Evolutionary conservation across 2,113 vertebrate species (phyloP).

Genomic region (Sceloporus undulatus): DNA sequence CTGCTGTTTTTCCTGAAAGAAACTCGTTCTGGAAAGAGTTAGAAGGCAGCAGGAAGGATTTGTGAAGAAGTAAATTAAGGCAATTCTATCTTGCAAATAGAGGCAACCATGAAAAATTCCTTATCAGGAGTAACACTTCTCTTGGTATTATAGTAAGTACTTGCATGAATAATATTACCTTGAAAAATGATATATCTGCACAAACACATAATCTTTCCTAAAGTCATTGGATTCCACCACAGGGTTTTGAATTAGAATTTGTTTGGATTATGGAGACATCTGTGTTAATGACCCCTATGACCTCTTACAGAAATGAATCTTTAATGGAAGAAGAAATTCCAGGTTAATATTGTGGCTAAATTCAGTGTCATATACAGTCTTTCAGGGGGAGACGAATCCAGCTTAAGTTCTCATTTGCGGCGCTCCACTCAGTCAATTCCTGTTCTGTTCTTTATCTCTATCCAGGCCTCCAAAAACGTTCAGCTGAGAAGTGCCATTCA

Average conservation of each 20-base stretch:
- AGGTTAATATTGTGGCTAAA: neutral
- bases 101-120: neutral
- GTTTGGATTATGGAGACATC: neutral
- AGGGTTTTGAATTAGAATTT: neutral
- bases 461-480: slow-evolving; percentile 89
- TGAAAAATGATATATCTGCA: neutral
- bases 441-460: neutral
- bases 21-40: neutral
- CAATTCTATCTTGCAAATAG: neutral
- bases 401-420: neutral
- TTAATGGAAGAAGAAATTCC: too few relatives aligned
- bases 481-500: slow-evolving; percentile 86
- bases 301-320: neutral
- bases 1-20: neutral
- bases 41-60: neutral
- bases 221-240: too few relatives aligned
- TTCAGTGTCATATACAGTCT: neutral
- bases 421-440: neutral
- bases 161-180: neutral
- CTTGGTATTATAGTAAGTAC: neutral
- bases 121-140: too few relatives aligned
- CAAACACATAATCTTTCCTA: too few relatives aligned
- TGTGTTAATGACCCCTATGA: neutral
- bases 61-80: neutral
- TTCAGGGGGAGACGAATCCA: too few relatives aligned